Evolutionary conservation across 2,797 vertebrate species (phyloP).

Genomic region (Avahi laniger): DNA sequence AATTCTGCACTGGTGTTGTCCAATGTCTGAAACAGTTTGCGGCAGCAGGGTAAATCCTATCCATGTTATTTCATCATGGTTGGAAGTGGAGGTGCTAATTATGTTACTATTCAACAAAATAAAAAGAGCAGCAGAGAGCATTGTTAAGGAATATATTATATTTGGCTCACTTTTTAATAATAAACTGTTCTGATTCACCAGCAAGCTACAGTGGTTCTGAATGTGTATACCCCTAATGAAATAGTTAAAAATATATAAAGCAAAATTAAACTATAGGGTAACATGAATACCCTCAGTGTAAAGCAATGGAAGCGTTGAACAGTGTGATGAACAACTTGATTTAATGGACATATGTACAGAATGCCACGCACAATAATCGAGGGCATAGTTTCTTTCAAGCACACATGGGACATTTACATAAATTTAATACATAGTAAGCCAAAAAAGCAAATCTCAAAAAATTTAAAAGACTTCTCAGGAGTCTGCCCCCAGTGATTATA

Average conservation of each 20-base stretch:
- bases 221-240: background rate
- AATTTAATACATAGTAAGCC: background rate
- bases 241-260: background rate
- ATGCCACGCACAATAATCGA: background rate
- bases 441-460: background rate
- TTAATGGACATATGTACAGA: background rate
- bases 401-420: background rate
- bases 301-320: background rate
- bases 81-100: background rate
- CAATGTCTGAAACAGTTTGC: background rate
- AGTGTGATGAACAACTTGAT: background rate
- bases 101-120: background rate
- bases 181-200: background rate
- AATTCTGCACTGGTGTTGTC: background rate
- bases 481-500: background rate
- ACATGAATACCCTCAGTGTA: background rate
- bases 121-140: background rate
- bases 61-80: background rate
- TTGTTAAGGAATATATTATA: background rate
- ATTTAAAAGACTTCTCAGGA: background rate
- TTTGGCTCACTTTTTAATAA: background rate
- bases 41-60: background rate
- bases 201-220: background rate
- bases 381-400: background rate
- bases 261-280: background rate